Base-by-base conservation (phyloP, 2,888 invertebrate species). In the Electrophaes corylata region DNA sequence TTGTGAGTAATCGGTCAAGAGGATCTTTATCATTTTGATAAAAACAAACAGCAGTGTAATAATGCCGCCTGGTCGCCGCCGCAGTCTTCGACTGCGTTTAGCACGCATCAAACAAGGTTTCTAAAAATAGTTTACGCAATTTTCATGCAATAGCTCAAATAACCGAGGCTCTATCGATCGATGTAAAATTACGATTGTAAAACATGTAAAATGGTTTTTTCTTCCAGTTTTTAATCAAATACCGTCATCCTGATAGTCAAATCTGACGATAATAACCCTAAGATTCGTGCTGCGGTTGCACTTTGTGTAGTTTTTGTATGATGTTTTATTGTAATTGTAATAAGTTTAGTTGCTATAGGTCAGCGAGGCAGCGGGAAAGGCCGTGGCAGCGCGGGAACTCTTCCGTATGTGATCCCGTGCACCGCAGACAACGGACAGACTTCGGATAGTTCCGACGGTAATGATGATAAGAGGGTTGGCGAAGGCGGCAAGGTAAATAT, bases 351-450 rank as follows among this genome's bases (percentile, higher is more conserved):
- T 64, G 63, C 64, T 64, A 78, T 81, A 65, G 90, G 91, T 54
- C 84, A 83, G 56, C 78, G 92, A 37, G 91, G 91, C 8, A 72
- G 88, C 54, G 90, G 92, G 39, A 92, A 92, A 53, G 92, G 91
- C 0, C 82, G 92, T 1, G 86, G 90, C 35, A 78, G 78, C 26
- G 81, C 80, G 1, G 76, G 90, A 0, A 91, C 92, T 4, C 72
- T 92, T 62, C 92, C 92, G 1, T 92, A 92, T 71, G 88, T 92
- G 20, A 88, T 92, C 31, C 92, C 91, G 1, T 91, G 91, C 67
- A 89, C 89, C 10, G 76, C 78, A 10, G 91, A 90, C 70, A 72
- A 85, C 0, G 91, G 91, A 0, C 91, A 90, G 64, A 86, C 88
- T 3, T 89, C 89, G 1, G 90, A 91, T 67, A 89, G 88, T 69